A percentile compares a stretch with the other conserved stretches of the same genome.
Conservation (phyloP, 2,113 vertebrate genomes). For the Rhizomys pruinosus region DNA sequence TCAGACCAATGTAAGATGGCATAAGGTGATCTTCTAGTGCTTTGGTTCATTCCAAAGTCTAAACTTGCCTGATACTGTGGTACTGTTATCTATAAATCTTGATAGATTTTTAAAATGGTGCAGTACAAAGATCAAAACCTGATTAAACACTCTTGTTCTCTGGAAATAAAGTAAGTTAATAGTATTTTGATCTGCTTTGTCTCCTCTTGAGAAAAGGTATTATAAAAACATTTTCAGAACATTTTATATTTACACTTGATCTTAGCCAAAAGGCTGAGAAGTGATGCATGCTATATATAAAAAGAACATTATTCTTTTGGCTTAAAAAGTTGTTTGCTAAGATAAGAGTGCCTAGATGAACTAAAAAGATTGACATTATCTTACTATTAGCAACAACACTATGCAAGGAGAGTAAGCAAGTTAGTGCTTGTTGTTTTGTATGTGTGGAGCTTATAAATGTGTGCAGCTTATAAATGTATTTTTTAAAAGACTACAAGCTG, state of each 20-base stretch:
- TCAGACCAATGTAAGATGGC: background rate
- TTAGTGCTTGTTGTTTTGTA: background rate
- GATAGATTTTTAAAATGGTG: background rate
- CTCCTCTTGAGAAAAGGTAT: background rate
- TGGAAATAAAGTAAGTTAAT: background rate
- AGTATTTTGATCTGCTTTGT: background rate
- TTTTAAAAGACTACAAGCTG: background rate
- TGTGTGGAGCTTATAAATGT: background rate
- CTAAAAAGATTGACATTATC: background rate
- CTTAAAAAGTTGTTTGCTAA: constrained; percentile 15
- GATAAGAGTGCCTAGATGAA: background rate
- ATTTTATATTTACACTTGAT: background rate
- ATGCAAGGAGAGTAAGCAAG: background rate
- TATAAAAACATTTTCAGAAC: background rate
- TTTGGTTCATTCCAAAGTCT: background rate
- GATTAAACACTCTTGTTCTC: background rate
- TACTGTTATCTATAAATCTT: background rate
- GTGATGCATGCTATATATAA: no score
- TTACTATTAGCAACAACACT: background rate
- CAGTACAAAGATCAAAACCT: background rate
- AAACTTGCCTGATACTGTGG: background rate
- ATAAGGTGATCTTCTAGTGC: background rate
- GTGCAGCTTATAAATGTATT: background rate
- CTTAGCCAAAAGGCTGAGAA: no score
- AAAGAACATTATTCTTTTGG: background rate